phyloP scores from a whole-genome alignment of 2,888 invertebrate species.

The Protonemura montana region DNA sequence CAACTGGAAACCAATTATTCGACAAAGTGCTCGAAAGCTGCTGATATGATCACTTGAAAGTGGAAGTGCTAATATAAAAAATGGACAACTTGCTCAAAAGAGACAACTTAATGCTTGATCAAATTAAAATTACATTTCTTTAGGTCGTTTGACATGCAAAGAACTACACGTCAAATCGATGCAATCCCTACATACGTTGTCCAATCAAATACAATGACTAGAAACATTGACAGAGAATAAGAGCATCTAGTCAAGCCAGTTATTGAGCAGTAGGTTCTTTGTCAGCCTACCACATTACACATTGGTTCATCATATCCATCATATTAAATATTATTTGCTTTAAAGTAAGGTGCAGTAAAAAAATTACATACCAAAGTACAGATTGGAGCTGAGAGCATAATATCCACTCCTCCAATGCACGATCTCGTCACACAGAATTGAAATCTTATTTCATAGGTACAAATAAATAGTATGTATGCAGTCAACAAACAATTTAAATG shows the following conservation, averaged over 20 bases:
- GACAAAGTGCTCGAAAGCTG: background rate
- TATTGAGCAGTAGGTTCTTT: background rate
- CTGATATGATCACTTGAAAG: constrained; percentile 7
- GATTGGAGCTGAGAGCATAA: constrained; percentile 27
- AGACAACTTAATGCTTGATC: background rate
- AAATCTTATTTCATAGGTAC: constrained; percentile 20
- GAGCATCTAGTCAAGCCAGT: background rate
- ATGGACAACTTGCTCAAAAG: background rate
- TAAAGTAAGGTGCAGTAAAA: background rate
- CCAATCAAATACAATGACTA: background rate
- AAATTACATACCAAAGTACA: background rate
- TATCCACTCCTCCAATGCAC: background rate
- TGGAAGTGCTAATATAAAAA: background rate
- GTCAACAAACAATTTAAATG: background rate
- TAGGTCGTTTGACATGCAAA: background rate
- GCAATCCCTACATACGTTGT: background rate
- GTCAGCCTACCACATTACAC: background rate
- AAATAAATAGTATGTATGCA: constrained; percentile 9
- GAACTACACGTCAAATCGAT: background rate
- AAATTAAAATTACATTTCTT: background rate
- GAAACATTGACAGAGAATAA: background rate
- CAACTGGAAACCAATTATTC: background rate
- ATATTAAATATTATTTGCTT: background rate
- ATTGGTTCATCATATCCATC: background rate
- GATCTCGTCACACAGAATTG: background rate